Evolutionary conservation across 2,888 invertebrate species (phyloP).

Genomic region (Acanthosepion lycidas): DNA sequence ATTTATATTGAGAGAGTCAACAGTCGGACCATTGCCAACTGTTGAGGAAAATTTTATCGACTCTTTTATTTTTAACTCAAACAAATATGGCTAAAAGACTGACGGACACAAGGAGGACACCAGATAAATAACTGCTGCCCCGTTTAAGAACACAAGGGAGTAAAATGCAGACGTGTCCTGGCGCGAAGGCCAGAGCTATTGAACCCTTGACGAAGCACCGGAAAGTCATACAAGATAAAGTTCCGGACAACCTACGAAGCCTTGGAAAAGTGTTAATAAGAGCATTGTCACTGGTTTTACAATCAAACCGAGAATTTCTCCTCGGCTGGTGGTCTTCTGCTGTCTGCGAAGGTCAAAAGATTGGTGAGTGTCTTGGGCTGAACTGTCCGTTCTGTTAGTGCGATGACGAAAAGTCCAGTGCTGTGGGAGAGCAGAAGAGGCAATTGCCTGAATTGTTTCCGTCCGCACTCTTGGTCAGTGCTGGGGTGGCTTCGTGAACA

Average conservation of each 20-base stretch:
- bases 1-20: background rate
- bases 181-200: background rate
- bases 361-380: background rate
- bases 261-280: conserved; percentile 24
- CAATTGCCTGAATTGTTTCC: conserved; percentile 33
- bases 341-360: background rate
- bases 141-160: background rate
- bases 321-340: background rate
- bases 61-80: background rate
- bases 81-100: background rate
- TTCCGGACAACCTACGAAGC: conserved; percentile 15
- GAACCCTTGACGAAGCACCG: background rate
- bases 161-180: conserved; percentile 14
- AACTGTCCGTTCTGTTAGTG: background rate
- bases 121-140: background rate
- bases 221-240: background rate
- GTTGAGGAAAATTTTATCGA: background rate
- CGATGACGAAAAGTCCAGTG: conserved; percentile 2
- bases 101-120: background rate
- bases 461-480: conserved; percentile 12
- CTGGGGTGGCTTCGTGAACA: background rate
- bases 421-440: background rate
- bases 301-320: background rate
- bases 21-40: background rate
- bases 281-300: background rate